Evolutionary conservation across 2,888 invertebrate genomes (phyloP), one percentile per base, ranked within the genome.

Genomic region (Eutolmus rufibarbis): DNA sequence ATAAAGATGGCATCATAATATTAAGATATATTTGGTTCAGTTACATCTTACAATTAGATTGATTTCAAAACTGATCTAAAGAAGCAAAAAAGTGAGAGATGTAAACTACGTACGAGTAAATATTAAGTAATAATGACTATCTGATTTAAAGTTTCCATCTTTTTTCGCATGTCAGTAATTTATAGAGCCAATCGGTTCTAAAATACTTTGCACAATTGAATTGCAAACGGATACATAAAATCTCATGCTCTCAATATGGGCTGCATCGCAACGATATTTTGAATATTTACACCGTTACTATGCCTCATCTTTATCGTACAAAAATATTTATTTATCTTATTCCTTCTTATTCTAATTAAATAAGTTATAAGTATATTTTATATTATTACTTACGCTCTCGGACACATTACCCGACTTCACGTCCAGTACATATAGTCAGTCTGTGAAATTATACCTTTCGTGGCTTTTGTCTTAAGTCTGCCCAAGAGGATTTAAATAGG

Each of bases 261-360:
- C 66, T 66, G 66, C 9, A 14, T 66, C 9, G 66, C 66, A 66
- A 66, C 66, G 66, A 23, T 66, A 66, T 66, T 51, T 16, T 66
- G 66, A 66, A 66, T 66, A 66, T 12, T 66, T 66, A 66, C 66
- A 66, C 28, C 66, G 66, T 66, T 23, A 78, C 78, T 46, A 78
- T 5, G 37, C 78, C 43, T 78, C 78, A 40, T 78, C 43, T 40
- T 78, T 78, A 78, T 78, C 78, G 78, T 78, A 78, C 40, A 78
- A 78, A 78, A 78, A 78, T 78, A 78, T 78, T 77, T 40, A 31
- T 34, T 78, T 43, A 40, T 40, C 46, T 78, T 37, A 12, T 78
- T 23, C 37, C 23, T 37, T 19, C 34, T 66, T 66, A 66, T 28
- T 66, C 78, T 78, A 78, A 40, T 78, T 78, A n/a, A 78, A 43